phyloP scores from a whole-genome alignment of 1,140 invertebrate species.

The Leguminivora glycinivorella region DNA sequence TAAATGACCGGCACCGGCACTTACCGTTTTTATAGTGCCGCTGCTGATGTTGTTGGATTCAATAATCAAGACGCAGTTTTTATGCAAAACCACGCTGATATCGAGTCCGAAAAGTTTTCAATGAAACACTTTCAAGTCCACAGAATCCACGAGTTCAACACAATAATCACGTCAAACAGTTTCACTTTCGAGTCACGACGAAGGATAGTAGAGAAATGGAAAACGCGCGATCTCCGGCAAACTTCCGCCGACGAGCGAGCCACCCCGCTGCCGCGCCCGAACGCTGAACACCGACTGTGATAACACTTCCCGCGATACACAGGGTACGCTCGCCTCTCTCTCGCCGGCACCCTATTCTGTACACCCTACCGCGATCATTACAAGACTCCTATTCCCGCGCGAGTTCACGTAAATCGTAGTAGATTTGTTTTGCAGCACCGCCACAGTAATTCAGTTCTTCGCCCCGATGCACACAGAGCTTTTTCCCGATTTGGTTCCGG shows the following conservation, averaged over 20 bases:
- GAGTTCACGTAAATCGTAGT: slow-evolving; percentile 76
- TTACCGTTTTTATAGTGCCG: slow-evolving; percentile 59
- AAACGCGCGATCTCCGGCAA: slow-evolving; percentile 59
- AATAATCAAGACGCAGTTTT: slow-evolving; percentile 74
- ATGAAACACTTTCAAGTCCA: slow-evolving; percentile 52
- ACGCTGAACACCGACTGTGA: slow-evolving; percentile 58
- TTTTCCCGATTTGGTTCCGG: slow-evolving; percentile 62
- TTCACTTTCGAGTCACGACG: slow-evolving; percentile 58
- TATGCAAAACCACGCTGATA: slow-evolving; percentile 70
- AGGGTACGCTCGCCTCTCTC: slow-evolving; percentile 67
- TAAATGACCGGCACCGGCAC: slow-evolving; percentile 23
- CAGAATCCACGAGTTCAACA: slow-evolving; percentile 48
- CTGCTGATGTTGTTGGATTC: slow-evolving; percentile 34
- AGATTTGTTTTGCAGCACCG: slow-evolving; percentile 71
- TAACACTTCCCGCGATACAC: background rate
- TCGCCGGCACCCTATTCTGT: slow-evolving; percentile 46
- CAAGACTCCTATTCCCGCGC: slow-evolving; percentile 52
- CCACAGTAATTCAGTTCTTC: slow-evolving; percentile 70
- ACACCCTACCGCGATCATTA: slow-evolving; percentile 42
- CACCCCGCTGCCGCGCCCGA: slow-evolving; percentile 59
- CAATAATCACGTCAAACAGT: slow-evolving; percentile 59
- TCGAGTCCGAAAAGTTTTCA: slow-evolving; percentile 57
- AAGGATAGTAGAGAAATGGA: slow-evolving; percentile 45
- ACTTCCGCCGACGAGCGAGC: slow-evolving; percentile 51
- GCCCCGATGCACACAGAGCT: slow-evolving; percentile 52